Conservation (phyloP, 1,140 invertebrate genomes). For the Vollenhovia emeryi region DNA sequence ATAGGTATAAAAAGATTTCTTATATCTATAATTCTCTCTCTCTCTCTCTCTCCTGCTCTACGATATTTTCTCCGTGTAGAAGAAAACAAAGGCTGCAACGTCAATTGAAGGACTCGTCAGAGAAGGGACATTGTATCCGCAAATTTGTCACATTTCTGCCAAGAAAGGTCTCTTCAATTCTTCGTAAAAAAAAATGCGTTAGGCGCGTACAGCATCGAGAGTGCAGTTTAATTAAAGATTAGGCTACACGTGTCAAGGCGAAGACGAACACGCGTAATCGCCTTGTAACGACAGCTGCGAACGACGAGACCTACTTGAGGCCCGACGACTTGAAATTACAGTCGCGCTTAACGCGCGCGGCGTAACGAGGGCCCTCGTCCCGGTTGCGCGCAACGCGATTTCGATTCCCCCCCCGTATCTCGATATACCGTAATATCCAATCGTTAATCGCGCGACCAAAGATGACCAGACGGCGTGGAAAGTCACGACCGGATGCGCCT, state of each 20-base stretch:
- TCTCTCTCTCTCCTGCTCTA: not conserved
- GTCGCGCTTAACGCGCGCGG: conserved; percentile 13
- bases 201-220: not conserved
- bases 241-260: not conserved
- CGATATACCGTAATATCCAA: not conserved
- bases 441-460: conserved; percentile 15
- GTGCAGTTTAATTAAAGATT: conserved; percentile 6
- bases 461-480: not conserved
- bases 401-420: not conserved
- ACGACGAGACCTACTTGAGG: conserved; percentile 21
- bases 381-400: conserved; percentile 4
- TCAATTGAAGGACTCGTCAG: not conserved
- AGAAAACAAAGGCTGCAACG: not conserved
- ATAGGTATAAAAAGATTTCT: not conserved
- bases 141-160: not conserved
- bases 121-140: not conserved
- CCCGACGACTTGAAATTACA: conserved; percentile 9
- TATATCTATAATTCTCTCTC: too few species aligned
- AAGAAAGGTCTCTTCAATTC: not conserved
- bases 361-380: conserved; percentile 45
- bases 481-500: conserved; percentile 15
- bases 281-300: conserved; percentile 31
- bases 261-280: conserved; percentile 13
- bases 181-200: not conserved
- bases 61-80: not conserved